Evolutionary conservation across 1,140 invertebrate species (phyloP), one percentile per base, ranked within the genome.

Genomic region (Stenopsyche tienmushanensis): DNA sequence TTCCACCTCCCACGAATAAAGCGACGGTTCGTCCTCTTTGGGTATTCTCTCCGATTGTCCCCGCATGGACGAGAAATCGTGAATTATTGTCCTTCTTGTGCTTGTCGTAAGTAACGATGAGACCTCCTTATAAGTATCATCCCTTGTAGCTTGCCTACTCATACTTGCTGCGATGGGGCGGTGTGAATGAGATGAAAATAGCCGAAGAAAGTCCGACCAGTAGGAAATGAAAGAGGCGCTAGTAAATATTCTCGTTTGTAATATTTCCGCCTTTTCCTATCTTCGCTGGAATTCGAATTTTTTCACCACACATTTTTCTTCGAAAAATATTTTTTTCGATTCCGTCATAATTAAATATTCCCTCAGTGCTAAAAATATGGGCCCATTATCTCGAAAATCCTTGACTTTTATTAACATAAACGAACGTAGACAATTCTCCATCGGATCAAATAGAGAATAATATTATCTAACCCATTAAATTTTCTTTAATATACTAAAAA

Each of bases 41-140:
- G 47, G 60, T 64, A 59, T 69, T 64, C 62, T 52, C 63, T 65
- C 57, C 64, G 59, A 69, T 69, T 69, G 67, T 69, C 67, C 67
- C 63, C 63, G 58, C 63, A 58, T 69, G 67, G 67, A 65, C 67
- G 67, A 65, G 67, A 69, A 69, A 69, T 69, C 63, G 67, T 69
- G 63, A 69, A 69, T 65, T 69, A 69, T 69, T 62, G 63, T 69
- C 58, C 58, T 69, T 69, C 67, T 62, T 69, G 67, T 45, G 57
- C 62, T 64, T 49, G 67, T 65, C 67, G 58, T 65, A 69, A 69
- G 63, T 65, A 69, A 69, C 63, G 67, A 63, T 65, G 63, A 69
- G 44, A 69, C 67, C 67, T 57, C 63, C 63, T 65, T 63, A 63
- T 63, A 65, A 52, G 57, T 58, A 63, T 63, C 29, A 53, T 53